phyloP scores from a whole-genome alignment of 2,888 invertebrate genomes.

The Ceramica pisi region DNA sequence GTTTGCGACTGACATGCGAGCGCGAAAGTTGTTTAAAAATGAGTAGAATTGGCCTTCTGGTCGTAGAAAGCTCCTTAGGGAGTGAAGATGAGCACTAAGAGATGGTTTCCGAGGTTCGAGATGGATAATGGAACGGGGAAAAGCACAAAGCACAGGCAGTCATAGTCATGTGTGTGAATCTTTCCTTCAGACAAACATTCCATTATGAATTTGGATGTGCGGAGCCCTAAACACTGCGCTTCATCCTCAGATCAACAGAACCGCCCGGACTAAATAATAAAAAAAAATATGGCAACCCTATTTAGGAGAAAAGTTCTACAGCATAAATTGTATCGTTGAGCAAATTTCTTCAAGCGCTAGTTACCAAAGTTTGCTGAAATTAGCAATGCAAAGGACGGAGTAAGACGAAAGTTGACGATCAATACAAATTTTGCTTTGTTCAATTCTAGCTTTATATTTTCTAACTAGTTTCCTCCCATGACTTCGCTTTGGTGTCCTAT shows the following conservation, averaged over 20 bases:
- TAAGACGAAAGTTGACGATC: slow-evolving; percentile 19
- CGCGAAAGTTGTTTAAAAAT: too few relatives aligned
- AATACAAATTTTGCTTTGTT: slow-evolving; percentile 28
- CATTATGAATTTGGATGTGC: too few relatives aligned
- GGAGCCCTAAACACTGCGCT: too few relatives aligned
- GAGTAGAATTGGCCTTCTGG: too few relatives aligned
- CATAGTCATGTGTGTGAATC: background rate
- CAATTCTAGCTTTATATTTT: background rate
- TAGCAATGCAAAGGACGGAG: slow-evolving; percentile 4
- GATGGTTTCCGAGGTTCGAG: too few relatives aligned
- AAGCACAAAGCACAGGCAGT: too few relatives aligned
- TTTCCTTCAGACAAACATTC: background rate
- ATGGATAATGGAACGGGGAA: too few relatives aligned
- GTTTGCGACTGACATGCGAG: too few relatives aligned
- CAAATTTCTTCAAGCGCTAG: slow-evolving; percentile 18
- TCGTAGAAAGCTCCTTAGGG: too few relatives aligned
- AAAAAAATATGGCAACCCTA: background rate
- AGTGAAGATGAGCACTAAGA: too few relatives aligned
- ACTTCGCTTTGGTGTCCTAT: background rate
- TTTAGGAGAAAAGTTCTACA: slow-evolving; percentile 29
- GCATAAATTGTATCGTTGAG: slow-evolving; percentile 22
- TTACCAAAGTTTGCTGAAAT: slow-evolving; percentile 26
- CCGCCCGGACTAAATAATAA: too few relatives aligned
- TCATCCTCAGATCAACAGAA: too few relatives aligned
- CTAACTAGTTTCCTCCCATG: background rate